Evolutionary conservation across 2,888 invertebrate genomes (phyloP).

Genomic region (Lysandra coridon): DNA sequence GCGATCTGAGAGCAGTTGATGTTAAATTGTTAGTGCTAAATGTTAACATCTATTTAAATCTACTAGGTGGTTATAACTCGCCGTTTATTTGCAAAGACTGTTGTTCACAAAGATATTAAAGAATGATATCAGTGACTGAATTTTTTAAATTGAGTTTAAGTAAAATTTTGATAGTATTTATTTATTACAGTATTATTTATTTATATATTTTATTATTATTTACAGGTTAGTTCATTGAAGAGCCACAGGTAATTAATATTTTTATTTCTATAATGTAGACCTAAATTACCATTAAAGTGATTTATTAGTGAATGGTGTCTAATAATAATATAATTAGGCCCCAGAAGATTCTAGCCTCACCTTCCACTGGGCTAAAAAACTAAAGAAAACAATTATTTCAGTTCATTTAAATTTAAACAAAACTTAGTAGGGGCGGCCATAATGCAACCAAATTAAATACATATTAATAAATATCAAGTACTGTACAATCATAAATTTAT

Average conservation of each 20-base stretch:
- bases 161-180: not conserved
- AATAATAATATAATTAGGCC: not conserved
- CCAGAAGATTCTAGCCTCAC: not conserved
- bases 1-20: not conserved
- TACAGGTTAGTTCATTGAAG: too few species aligned
- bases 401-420: too few species aligned
- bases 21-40: constrained; percentile 8
- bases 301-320: too few species aligned
- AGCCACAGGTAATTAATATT: too few species aligned
- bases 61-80: not conserved
- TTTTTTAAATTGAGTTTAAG: too few species aligned
- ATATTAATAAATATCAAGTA: too few species aligned
- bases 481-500: not conserved
- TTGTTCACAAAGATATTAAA: not conserved
- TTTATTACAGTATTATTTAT: too few species aligned
- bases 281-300: too few species aligned
- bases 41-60: constrained; percentile 7
- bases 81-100: not conserved
- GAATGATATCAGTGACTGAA: not conserved
- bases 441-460: too few species aligned
- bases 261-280: too few species aligned
- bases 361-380: not conserved
- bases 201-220: too few species aligned
- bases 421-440: too few species aligned
- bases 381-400: not conserved